Evolutionary conservation across 2,113 vertebrate genomes (phyloP).

Genomic region (Emydocephalus ijimae): DNA sequence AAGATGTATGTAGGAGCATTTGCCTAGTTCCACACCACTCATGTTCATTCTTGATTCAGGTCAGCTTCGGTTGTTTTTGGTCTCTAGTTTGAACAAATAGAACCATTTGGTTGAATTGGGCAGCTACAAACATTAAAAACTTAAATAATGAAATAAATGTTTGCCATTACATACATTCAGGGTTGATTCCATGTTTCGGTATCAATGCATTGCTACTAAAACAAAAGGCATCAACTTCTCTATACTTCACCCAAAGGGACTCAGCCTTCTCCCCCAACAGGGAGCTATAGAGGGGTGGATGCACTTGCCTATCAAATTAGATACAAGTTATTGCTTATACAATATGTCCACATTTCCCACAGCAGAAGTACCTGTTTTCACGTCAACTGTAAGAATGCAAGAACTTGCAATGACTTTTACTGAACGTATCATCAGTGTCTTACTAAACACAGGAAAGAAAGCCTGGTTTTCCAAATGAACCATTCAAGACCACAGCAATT

Average conservation of each 20-base stretch:
- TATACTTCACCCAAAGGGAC: not conserved
- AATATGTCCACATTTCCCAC: not conserved
- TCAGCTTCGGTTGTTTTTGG: not conserved
- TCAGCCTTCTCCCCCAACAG: not conserved
- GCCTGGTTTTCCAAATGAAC: not conserved
- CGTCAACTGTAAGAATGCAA: not conserved
- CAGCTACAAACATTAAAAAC: not conserved
- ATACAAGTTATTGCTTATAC: not conserved
- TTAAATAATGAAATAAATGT: not conserved
- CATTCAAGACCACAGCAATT: slow-evolving; percentile 11
- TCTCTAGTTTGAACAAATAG: not conserved
- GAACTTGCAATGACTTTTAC: not conserved
- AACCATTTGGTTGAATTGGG: not conserved
- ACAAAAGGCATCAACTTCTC: not conserved
- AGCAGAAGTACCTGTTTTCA: not conserved
- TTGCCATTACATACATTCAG: not conserved
- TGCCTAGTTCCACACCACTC: not conserved
- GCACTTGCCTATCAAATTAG: not conserved
- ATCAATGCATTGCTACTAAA: not conserved
- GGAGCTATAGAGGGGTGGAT: no score
- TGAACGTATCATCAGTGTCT: not conserved
- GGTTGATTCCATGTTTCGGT: not conserved
- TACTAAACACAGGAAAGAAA: not conserved
- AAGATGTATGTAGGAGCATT: not conserved
- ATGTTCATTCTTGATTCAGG: not conserved